These are phyloP conservation scores for Corydoras sp. DNA, from an alignment of 2,113 vertebrate species.

Conservation along the genomic window DNA sequence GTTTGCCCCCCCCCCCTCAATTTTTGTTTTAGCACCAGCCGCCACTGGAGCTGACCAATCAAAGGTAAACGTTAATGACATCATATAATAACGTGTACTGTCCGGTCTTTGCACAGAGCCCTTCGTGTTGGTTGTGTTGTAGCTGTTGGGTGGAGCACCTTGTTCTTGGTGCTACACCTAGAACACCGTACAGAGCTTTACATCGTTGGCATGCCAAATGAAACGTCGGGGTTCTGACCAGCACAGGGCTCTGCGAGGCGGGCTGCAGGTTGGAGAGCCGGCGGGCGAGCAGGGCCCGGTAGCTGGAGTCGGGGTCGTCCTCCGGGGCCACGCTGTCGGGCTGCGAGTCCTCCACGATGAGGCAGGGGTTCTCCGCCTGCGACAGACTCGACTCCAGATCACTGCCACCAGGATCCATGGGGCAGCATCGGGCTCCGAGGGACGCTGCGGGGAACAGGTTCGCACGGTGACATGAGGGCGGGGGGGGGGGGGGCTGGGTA, in stretches of 20 bases:
- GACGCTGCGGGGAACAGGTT: not conserved
- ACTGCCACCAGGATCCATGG: slow-evolving; percentile 76
- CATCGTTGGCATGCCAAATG: not conserved
- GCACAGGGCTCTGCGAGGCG: slow-evolving; percentile 71
- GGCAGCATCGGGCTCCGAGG: slow-evolving; percentile 45
- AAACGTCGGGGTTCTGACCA: slow-evolving; percentile 61
- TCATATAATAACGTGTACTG: too few relatives aligned
- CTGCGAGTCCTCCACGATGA: slow-evolving; percentile 91
- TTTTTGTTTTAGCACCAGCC: too few relatives aligned
- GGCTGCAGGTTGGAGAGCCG: slow-evolving; percentile 73
- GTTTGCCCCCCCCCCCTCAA: too few relatives aligned
- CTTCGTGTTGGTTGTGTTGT: too few relatives aligned
- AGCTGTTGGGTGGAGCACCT: too few relatives aligned
- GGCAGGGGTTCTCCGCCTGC: slow-evolving; percentile 75
- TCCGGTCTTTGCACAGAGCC: too few relatives aligned
- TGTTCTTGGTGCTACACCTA: too few relatives aligned
- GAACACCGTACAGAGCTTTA: too few relatives aligned
- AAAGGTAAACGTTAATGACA: too few relatives aligned
- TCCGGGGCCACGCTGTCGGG: slow-evolving; percentile 73
- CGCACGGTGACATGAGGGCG: too few relatives aligned
- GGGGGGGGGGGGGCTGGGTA: too few relatives aligned
- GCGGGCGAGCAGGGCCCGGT: slow-evolving; percentile 65
- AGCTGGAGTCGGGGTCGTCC: slow-evolving; percentile 74
- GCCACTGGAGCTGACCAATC: too few relatives aligned
- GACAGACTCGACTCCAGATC: slow-evolving; percentile 79